A percentile compares a stretch with the other conserved stretches of the same genome.
Conservation (phyloP, 1,140 invertebrate species). For the Apolygus lucorum region DNA sequence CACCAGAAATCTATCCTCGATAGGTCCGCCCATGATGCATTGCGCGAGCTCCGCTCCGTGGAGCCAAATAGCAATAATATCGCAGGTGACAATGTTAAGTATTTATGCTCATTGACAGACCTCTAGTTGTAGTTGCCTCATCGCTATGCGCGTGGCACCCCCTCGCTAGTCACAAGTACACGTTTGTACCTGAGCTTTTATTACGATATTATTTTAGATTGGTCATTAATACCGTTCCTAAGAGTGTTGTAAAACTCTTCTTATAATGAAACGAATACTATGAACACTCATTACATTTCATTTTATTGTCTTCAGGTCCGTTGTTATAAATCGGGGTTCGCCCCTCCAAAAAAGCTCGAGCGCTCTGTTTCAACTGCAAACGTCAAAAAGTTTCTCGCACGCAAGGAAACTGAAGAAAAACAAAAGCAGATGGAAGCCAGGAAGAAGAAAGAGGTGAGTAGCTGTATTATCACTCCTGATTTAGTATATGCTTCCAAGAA, state of each 20-base stretch:
- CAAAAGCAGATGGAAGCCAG: constrained; percentile 53
- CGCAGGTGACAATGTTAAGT: no score
- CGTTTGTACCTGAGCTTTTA: not conserved
- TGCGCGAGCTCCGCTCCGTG: no score
- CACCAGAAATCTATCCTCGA: no score
- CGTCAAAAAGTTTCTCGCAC: constrained; percentile 71
- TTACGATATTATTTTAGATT: not conserved
- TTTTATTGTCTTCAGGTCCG: constrained; percentile 39
- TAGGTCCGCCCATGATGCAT: no score
- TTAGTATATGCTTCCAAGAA: not conserved
- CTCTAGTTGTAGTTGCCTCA: not conserved
- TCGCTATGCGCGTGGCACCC: not conserved
- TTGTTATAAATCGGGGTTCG: constrained; percentile 65
- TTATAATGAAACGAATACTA: not conserved
- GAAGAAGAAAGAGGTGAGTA: constrained; percentile 49
- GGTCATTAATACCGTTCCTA: not conserved
- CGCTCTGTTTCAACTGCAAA: constrained; percentile 59
- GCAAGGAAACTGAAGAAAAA: constrained; percentile 67
- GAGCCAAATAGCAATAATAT: no score
- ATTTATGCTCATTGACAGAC: no score
- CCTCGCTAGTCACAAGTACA: not conserved
- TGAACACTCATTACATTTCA: not conserved
- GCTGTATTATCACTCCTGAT: not conserved
- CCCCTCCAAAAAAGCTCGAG: constrained; percentile 73
- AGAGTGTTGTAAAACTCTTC: not conserved